These are phyloP conservation scores for Channa argus DNA, from an alignment of 2,113 vertebrate species.

Conservation along the genomic window DNA sequence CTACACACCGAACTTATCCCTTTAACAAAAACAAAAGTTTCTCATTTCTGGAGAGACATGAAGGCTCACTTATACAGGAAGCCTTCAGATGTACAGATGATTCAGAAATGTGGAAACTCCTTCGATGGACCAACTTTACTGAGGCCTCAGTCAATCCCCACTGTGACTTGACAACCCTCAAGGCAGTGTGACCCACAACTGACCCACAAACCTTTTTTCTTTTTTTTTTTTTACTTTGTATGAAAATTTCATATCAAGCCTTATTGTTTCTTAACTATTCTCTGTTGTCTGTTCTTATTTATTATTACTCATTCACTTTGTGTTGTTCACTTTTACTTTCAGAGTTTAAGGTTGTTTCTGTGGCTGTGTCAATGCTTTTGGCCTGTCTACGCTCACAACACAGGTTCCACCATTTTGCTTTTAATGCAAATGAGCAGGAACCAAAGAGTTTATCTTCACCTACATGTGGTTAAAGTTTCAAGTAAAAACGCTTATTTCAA, in stretches of 20 bases:
- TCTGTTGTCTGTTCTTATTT: slow-evolving; percentile 73
- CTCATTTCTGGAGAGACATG: slow-evolving; percentile 42
- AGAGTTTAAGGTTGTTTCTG: slow-evolving; percentile 64
- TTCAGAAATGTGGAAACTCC: slow-evolving; percentile 65
- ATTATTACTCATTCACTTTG: slow-evolving; percentile 60
- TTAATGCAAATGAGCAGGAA: slow-evolving; percentile 41
- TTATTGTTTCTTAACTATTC: slow-evolving; percentile 85
- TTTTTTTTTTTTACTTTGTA: slow-evolving; percentile 45
- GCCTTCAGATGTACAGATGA: slow-evolving; percentile 24
- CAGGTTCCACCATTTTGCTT: slow-evolving; percentile 54
- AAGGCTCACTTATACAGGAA: background rate
- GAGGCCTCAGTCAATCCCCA: slow-evolving; percentile 66
- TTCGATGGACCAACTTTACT: slow-evolving; percentile 87
- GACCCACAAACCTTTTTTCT: slow-evolving; percentile 50
- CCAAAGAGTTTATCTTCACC: slow-evolving; percentile 68
- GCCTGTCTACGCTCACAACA: slow-evolving; percentile 48
- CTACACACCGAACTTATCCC: slow-evolving; percentile 56
- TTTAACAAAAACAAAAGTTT: slow-evolving; percentile 23
- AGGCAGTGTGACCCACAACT: slow-evolving; percentile 50
- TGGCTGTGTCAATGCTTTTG: slow-evolving; percentile 50
- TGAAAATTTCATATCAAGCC: slow-evolving; percentile 87
- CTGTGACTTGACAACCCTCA: slow-evolving; percentile 37
- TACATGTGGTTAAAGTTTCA: slow-evolving; percentile 77
- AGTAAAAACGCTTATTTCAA: slow-evolving; percentile 69
- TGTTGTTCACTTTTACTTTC: slow-evolving; percentile 58